Conservation (phyloP, 1,140 invertebrate genomes). For the Matsumurasca onukii region DNA sequence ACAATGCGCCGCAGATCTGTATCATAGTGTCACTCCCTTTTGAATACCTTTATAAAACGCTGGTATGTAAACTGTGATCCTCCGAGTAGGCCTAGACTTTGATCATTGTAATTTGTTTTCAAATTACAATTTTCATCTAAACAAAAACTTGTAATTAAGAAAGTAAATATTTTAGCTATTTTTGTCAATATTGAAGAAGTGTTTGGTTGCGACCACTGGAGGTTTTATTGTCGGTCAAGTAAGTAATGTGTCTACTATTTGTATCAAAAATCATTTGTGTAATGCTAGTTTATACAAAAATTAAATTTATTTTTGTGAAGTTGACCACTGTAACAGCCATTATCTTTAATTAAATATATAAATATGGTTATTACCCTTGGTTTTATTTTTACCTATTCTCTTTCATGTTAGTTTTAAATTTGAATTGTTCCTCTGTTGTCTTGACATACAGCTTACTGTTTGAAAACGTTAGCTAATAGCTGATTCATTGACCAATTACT, state of each 20-base stretch:
- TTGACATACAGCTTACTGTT: no score
- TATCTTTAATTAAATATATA: slow-evolving; percentile 22
- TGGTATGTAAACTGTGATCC: slow-evolving; percentile 7
- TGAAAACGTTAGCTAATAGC: no score
- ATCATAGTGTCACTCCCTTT: background rate
- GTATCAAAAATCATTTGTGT: background rate
- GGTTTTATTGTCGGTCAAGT: background rate
- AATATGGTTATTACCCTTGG: background rate
- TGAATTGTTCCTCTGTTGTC: no score
- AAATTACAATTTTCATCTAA: slow-evolving; percentile 12
- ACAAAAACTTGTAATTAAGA: slow-evolving; percentile 1
- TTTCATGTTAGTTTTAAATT: background rate
- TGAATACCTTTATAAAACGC: background rate
- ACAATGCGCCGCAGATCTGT: background rate
- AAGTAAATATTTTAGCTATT: background rate
- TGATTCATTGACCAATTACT: no score
- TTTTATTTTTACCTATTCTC: background rate
- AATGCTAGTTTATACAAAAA: slow-evolving; percentile 19
- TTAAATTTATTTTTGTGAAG: slow-evolving; percentile 21
- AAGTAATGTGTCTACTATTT: background rate
- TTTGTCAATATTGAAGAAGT: background rate
- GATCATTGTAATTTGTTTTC: background rate
- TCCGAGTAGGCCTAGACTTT: slow-evolving; percentile 5
- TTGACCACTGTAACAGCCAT: slow-evolving; percentile 23
- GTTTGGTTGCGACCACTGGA: background rate